Evolutionary conservation across 2,113 vertebrate species (phyloP), one percentile per base, ranked within the genome.

Genomic region (Antechinus stuartii): DNA sequence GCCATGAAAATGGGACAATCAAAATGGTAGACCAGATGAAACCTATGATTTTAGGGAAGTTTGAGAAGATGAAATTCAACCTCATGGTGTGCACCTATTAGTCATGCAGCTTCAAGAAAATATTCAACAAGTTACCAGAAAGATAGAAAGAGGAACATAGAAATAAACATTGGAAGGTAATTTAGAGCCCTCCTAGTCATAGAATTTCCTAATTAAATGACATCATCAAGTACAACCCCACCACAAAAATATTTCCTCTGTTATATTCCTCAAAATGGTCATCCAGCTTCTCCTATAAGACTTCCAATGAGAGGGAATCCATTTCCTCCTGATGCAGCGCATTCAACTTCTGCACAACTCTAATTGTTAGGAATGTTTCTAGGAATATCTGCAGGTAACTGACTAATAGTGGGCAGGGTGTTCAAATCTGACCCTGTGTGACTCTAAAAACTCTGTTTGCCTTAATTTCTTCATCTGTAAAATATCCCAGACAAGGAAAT

Each of bases 81-180:
- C 11, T 89, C 91, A 93, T 30, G 25, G 2, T 56, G 22, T 47
- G 55, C 61, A 23, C 9, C 23, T 46, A 52, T 47, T 16, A 95
- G 53, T 56, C 47, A 94, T 27, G 26, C 2, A 19, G 56, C 46
- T 95, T 96, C 91, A 90, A 93, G 9, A 68, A 96, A 90, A 93
- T 25, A 91, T 2, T 84, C 5, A 89, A 22, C 68, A 93, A 12
- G 0, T 50, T 46, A 93, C 9, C 94, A 9, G 90, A 94, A 94
- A 93, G 30, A 1, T 84, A 23, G 35, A n/a, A 84, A 84, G 16
- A 84, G n/a, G n/a, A n/a, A 7, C 7, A 84, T 84, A 84, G 68
- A 84, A 42, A 84, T 22, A 42, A 84, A 22, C n/a, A 42, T 19
- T 84, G 19, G n/a, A 42, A 84, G 1, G n/a, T 42, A 84, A 23